These are phyloP conservation scores for Notarius quadriscutis DNA, from an alignment of 2,113 vertebrate genomes.

Conservation along the genomic window DNA sequence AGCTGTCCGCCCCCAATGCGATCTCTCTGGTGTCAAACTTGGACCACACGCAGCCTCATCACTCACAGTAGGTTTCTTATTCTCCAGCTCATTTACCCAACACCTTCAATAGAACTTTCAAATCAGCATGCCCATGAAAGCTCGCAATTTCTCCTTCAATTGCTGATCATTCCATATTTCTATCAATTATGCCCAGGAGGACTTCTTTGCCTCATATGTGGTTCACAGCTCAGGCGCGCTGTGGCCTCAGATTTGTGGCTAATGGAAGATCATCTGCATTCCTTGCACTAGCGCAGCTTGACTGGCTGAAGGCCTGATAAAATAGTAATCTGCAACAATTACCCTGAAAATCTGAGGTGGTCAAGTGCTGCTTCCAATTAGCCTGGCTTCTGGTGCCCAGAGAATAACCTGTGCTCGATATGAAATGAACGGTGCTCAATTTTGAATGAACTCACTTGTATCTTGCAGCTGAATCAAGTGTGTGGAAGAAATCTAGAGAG, in stretches of 20 bases:
- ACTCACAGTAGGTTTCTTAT: background rate
- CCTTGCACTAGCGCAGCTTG: conserved; percentile 5
- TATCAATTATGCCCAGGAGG: conserved; percentile 13
- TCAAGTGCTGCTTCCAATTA: conserved; percentile 34
- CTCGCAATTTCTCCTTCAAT: conserved; percentile 6
- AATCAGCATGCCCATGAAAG: conserved; percentile 15
- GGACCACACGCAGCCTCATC: background rate
- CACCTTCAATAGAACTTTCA: background rate
- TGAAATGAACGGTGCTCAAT: background rate
- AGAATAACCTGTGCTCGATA: background rate
- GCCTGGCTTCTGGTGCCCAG: conserved; percentile 4
- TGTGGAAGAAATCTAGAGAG: background rate
- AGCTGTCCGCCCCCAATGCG: conserved; percentile 3
- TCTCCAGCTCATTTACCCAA: conserved; percentile 4
- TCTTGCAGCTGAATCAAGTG: background rate
- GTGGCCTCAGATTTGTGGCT: conserved; percentile 18
- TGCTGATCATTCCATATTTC: conserved; percentile 24
- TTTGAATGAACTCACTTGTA: background rate
- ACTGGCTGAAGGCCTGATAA: conserved; percentile 37
- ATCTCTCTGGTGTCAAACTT: background rate
- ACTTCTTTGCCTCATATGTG: conserved; percentile 9
- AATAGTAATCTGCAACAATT: conserved; percentile 46
- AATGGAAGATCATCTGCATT: conserved; percentile 42
- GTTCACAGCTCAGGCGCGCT: conserved; percentile 29
- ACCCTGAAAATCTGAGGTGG: conserved; percentile 33